Base-by-base conservation (phyloP, 2,113 vertebrate genomes). In the Paracanthobrama guichenoti region DNA sequence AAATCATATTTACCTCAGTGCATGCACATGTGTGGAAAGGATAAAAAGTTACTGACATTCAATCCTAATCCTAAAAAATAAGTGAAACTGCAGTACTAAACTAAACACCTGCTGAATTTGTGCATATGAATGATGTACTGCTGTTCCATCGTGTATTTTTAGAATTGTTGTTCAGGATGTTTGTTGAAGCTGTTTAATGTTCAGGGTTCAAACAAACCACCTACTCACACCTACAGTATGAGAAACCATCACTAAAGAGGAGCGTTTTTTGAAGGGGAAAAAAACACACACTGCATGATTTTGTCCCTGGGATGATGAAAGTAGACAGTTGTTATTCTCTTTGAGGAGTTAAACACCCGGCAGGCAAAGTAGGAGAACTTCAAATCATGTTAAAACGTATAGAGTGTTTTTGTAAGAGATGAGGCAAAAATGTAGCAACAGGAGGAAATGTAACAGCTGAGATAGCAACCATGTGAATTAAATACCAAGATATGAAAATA, bases 101-200 rank as follows among this genome's bases (percentile, higher is more conserved):
- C 18, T 80, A 53, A 35, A 80, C 39, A 22, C 39, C 44, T 53
- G 60, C n/a, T 67, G 16, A 8, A 67, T 55, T 80, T 35, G 44
- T 50, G 62, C 60, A 67, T 66, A 44, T 82, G 48, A 82, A 71
- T 69, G 62, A 81, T 71, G 31, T 28, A 39, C 48, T 69, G 46
- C 79, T 42, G 64, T 53, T 35, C 28, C 18, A 22, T 57, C 31
- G 5, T 64, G 42, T 48, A 39, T 71, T 71, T 39, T 48, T 55
- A 16, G 79, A n/a, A 48, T 6, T 48, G 24, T 50, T 71, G 80
- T 67, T 79, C 77, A 64, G 46, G 44, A 53, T 67, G 79, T 80
- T 80, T 39, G 48, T 82, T 81, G 46, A 66, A 67, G 62, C 79
- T n/a, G 44, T 81, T 82, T 82, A 16, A 82, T 82, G 66, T 82